These are phyloP conservation scores for Empidonax traillii DNA, from an alignment of 2,113 vertebrate species.

Conservation along the genomic window DNA sequence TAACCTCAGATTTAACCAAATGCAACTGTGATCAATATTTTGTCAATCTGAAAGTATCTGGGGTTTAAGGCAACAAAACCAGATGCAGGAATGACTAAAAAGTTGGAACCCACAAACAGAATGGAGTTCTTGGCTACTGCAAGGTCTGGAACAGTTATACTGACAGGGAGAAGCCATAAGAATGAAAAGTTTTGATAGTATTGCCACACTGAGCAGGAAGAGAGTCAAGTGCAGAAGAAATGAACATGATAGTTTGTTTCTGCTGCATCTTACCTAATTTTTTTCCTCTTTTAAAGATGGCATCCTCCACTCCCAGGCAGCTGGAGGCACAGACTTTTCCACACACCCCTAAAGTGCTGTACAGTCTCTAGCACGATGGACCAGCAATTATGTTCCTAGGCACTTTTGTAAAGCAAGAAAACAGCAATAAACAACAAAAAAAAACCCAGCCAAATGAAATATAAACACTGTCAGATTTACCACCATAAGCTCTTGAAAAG, in stretches of 20 bases:
- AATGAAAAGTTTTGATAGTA: constrained; percentile 6
- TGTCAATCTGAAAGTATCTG: constrained; percentile 56
- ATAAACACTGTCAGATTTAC: not conserved
- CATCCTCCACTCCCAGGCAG: not conserved
- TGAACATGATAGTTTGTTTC: not conserved
- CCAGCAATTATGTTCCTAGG: not conserved
- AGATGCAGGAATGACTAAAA: constrained; percentile 40
- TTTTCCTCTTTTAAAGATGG: not conserved
- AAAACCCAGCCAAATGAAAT: not conserved
- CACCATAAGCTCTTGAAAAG: not conserved
- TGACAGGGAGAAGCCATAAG: not conserved
- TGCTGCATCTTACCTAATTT: not conserved
- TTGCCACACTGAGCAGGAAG: not conserved
- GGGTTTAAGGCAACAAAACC: constrained; percentile 46
- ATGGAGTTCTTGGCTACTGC: not conserved
- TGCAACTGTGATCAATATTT: constrained; percentile 50
- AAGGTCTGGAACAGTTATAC: not conserved
- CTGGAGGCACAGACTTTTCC: not conserved
- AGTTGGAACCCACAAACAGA: not conserved
- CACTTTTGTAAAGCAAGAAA: not conserved
- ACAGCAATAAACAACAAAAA: not conserved
- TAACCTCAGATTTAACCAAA: constrained; percentile 43
- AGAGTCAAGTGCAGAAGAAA: not conserved
- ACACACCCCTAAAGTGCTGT: not conserved
- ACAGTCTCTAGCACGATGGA: not conserved